Conservation (phyloP, 2,113 vertebrate genomes). For the Brachyhypopomus gauderio region DNA sequence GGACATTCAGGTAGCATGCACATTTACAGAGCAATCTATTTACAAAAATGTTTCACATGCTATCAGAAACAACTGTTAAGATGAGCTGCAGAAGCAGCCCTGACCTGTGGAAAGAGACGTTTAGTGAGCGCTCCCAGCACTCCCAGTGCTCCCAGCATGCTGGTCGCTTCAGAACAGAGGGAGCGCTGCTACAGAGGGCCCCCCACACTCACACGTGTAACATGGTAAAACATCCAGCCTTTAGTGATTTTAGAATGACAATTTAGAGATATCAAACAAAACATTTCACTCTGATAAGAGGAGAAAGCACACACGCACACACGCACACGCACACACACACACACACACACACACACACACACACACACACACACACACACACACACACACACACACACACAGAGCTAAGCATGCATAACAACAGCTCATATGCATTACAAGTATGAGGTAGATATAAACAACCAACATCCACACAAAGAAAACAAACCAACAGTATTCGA, state of each 20-base stretch:
- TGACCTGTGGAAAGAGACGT: slow-evolving; percentile 17
- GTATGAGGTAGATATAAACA: slow-evolving; percentile 90
- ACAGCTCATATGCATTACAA: slow-evolving; percentile 62
- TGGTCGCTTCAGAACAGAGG: neutral
- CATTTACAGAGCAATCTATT: slow-evolving; percentile 71
- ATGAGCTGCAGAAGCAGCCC: slow-evolving; percentile 2
- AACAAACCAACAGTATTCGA: slow-evolving; percentile 70
- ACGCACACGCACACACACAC: slow-evolving; percentile 39
- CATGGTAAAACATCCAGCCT: slow-evolving; percentile 35
- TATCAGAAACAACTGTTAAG: slow-evolving; percentile 19
- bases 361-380: slow-evolving; percentile 26
- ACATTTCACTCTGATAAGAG: slow-evolving; percentile 6
- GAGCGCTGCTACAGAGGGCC: neutral
- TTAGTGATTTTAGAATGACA: slow-evolving; percentile 26
- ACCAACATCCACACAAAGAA: slow-evolving; percentile 64
- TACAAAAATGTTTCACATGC: slow-evolving; percentile 45
- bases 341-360: slow-evolving; percentile 56
- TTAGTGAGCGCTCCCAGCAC: slow-evolving; percentile 26
- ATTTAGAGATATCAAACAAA: slow-evolving; percentile 5
- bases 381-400: slow-evolving; percentile 52
- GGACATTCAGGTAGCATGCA: slow-evolving; percentile 65
- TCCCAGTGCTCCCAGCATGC: neutral
- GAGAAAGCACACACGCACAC: slow-evolving; percentile 39
- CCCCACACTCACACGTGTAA: neutral
- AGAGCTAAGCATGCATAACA: slow-evolving; percentile 52